Percentiles rank a stretch among this genome's conserved stretches.
Evolutionary conservation across 2,888 invertebrate species (phyloP).

Genomic region (Molanna angustata): DNA sequence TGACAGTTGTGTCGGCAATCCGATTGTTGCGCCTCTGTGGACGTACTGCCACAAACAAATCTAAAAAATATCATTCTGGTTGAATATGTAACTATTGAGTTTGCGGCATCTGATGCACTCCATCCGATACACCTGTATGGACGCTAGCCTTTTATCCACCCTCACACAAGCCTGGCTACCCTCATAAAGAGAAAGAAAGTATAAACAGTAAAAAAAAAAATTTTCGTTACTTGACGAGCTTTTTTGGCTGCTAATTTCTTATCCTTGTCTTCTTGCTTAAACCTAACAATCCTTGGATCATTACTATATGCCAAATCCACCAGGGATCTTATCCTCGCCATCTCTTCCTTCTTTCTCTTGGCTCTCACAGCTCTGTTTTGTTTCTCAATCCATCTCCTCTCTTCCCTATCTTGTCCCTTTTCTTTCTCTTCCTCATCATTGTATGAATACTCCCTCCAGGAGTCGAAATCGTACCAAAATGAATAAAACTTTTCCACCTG

Average conservation of each 20-base stretch:
- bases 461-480: conserved; percentile 98
- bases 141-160: no score
- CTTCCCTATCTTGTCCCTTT: conserved; percentile 94
- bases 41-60: no score
- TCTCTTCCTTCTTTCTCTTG: conserved; percentile 96
- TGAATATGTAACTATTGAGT: no score
- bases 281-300: conserved; percentile 90
- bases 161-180: no score
- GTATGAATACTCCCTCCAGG: conserved; percentile 99
- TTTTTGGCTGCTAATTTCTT: conserved; percentile 84
- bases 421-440: conserved; percentile 99
- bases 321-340: conserved; percentile 82
- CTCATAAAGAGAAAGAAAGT: no score
- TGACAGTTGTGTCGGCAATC: no score
- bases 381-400: conserved; percentile 97
- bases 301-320: conserved; percentile 93
- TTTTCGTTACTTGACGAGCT: conserved; percentile 74
- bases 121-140: no score
- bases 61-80: no score
- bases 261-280: conserved; percentile 92
- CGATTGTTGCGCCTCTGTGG: no score
- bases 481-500: conserved; percentile 93
- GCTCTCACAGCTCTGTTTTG: conserved; percentile 92
- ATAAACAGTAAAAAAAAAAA: no score
- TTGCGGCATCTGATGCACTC: no score